Evolutionary conservation across 2,797 vertebrate genomes (phyloP).

Genomic region (Leucoraja ocellata): DNA sequence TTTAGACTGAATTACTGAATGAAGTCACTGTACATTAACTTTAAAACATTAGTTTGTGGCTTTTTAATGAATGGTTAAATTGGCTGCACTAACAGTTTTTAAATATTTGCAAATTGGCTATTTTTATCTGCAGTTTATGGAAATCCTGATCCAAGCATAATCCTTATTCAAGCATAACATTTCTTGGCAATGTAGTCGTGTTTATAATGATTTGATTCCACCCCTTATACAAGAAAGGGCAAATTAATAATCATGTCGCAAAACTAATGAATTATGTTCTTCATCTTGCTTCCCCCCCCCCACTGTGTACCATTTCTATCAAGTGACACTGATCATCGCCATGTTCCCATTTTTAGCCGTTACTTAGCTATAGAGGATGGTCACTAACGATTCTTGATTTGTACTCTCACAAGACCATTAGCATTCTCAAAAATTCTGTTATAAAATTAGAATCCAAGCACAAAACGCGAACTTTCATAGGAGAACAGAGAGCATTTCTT

Average conservation of each 20-base stretch:
- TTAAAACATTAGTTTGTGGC: constrained; percentile 33
- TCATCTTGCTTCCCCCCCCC: background rate
- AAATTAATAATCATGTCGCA: background rate
- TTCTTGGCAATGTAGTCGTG: background rate
- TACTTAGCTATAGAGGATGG: background rate
- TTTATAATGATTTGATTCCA: constrained; percentile 27
- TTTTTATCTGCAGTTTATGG: constrained; percentile 33
- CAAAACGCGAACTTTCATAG: background rate
- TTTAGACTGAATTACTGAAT: constrained; percentile 35
- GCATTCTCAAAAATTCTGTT: background rate
- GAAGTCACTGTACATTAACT: constrained; percentile 18
- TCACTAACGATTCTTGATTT: background rate
- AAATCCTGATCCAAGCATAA: constrained; percentile 34
- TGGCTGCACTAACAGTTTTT: constrained; percentile 30
- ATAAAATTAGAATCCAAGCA: no score
- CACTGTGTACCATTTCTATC: background rate
- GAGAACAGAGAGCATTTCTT: background rate
- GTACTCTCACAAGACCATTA: background rate
- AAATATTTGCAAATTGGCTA: constrained; percentile 36
- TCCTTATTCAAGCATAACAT: constrained; percentile 26
- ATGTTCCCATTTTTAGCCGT: background rate
- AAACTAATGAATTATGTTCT: background rate
- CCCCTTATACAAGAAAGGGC: background rate
- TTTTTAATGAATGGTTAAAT: constrained; percentile 37
- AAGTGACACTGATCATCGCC: background rate